Evolutionary conservation across 2,113 vertebrate species (phyloP).

Genomic region (Anhinga rufa): DNA sequence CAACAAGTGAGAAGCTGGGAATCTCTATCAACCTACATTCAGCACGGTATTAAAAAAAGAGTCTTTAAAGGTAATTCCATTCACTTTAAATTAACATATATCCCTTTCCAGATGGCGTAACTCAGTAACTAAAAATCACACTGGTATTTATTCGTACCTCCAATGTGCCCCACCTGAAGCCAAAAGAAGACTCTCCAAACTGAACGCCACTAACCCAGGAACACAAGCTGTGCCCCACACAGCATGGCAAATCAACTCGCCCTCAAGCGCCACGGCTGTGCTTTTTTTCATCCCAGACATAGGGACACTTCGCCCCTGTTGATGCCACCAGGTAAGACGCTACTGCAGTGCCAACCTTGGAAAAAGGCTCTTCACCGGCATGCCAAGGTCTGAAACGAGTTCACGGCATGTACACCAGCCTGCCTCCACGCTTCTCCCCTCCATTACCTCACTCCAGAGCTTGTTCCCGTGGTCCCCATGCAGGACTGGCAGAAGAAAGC

Average conservation of each 20-base stretch:
- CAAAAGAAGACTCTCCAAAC: neutral
- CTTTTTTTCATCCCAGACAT: neutral
- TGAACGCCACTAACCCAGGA: neutral
- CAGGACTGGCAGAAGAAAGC: neutral
- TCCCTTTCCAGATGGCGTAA: neutral
- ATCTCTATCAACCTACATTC: neutral
- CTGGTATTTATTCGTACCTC: neutral
- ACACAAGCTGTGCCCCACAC: neutral
- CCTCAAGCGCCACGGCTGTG: no score
- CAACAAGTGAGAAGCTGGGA: neutral
- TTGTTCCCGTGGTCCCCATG: fast-evolving
- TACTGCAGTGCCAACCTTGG: neutral
- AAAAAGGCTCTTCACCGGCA: neutral
- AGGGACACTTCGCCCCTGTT: neutral
- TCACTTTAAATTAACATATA: neutral
- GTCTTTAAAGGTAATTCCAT: neutral
- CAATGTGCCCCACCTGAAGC: neutral
- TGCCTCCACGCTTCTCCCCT: neutral
- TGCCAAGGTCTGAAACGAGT: neutral
- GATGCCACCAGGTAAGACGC: neutral
- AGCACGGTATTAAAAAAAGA: neutral
- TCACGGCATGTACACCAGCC: fast-evolving
- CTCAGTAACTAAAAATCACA: neutral
- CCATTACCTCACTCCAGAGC: neutral
- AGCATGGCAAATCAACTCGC: neutral